Evolutionary conservation across 2,888 invertebrate species (phyloP).

Genomic region (Thymelicus acteon): DNA sequence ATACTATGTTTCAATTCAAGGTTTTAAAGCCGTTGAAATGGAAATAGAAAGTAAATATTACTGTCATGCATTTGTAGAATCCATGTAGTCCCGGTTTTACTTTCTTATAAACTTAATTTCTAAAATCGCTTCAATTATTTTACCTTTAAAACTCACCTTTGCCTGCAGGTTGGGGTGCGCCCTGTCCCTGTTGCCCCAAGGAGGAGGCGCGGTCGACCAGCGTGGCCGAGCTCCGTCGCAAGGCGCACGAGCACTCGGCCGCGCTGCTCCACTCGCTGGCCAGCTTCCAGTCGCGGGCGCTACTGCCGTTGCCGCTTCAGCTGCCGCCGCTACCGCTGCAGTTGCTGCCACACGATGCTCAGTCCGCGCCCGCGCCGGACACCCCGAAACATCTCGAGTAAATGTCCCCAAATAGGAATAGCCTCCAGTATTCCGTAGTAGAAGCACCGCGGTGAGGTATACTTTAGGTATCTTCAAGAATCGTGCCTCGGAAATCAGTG

Average conservation of each 20-base stretch:
- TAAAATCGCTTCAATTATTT: too few species aligned
- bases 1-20: too few species aligned
- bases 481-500: too few species aligned
- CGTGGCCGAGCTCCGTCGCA: slow-evolving; percentile 95
- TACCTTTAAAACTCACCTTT: not conserved
- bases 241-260: slow-evolving; percentile 97
- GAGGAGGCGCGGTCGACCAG: slow-evolving; percentile 92
- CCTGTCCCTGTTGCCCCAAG: slow-evolving; percentile 92
- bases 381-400: slow-evolving; percentile 58
- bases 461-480: too few species aligned
- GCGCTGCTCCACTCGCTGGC: slow-evolving; percentile 91
- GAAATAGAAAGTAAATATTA: too few species aligned
- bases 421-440: too few species aligned
- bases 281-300: slow-evolving; percentile 86
- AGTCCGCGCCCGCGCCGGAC: slow-evolving; percentile 52
- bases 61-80: too few species aligned
- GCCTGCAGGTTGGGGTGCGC: slow-evolving; percentile 88
- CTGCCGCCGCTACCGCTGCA: slow-evolving; percentile 67
- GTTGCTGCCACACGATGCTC: slow-evolving; percentile 56
- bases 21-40: too few species aligned
- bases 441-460: too few species aligned
- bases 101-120: too few species aligned
- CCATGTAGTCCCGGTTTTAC: too few species aligned
- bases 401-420: not conserved
- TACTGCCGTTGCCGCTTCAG: slow-evolving; percentile 72